Evolutionary conservation across 2,888 invertebrate species (phyloP), one percentile per base, ranked within the genome.

Genomic region (Tromatobia lineatoria): DNA sequence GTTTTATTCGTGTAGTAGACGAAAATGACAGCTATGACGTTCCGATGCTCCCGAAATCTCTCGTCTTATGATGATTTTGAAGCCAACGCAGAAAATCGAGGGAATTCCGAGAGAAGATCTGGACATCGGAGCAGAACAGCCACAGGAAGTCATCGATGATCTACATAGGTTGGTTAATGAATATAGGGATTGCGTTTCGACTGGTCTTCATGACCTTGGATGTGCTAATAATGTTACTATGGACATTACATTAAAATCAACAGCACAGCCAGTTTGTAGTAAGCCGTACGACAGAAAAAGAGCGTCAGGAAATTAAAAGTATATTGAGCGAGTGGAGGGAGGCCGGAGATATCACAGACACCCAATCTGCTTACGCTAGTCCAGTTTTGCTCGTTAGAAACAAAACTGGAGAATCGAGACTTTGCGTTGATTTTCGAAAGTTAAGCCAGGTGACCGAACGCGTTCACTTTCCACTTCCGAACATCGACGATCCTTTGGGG

Each of bases 381-480:
- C 87, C 87, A 2, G 85, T 80, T 2, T n/a, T 87, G 2, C 10
- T 87, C 11, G 84, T 87, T 0, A 75, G 67, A 15, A 87, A 87
- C 1, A 70, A 82, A 47, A 78, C 59, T 0, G 85, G 87, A 8
- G 82, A 80, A 52, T 76, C 76, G 13, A 54, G 85, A 50, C 23
- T 84, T 10, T 82, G 64, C 1, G 77, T 80, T 1, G 85, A 86
- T 50, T 85, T 83, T 38, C 47, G 80, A 15, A 15, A 29, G 11
- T 34, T 71, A 6, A 83, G 80, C 15, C 15, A 34, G 0, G 11
- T 54, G 1, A 83, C 83, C 2, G 75, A 70, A n/a, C 20, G 75
- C 3, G 74, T 59, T 23, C 38, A 64, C n/a, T 64, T 73, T 11
- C 78, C 82, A 1, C 0, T 85, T 2, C 79, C 79, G 0, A 66